phyloP scores from a whole-genome alignment of 2,113 vertebrate species.

The Amazona guildingii region DNA sequence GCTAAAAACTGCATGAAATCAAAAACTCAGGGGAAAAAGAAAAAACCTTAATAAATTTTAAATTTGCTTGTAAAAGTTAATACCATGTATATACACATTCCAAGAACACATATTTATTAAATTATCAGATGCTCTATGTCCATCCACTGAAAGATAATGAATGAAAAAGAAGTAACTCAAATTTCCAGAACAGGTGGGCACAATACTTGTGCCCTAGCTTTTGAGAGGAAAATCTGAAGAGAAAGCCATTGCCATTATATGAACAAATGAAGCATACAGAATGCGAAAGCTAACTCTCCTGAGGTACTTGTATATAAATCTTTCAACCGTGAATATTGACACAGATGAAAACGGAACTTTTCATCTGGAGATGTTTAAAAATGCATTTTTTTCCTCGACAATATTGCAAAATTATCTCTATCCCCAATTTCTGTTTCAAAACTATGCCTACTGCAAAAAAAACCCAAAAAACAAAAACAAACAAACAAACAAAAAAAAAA shows the following conservation, averaged over 20 bases:
- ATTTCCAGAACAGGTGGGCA: neutral
- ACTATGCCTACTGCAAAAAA: neutral
- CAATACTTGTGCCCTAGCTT: neutral
- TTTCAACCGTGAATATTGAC: neutral
- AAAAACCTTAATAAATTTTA: neutral
- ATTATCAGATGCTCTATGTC: neutral
- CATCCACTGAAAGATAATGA: neutral
- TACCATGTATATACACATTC: neutral
- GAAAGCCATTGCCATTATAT: neutral
- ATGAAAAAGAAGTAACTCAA: neutral
- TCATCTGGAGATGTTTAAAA: neutral
- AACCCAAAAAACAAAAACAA: accelerated
- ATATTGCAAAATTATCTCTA: neutral
- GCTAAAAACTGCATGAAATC: neutral
- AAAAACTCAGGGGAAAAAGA: neutral
- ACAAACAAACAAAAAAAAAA: too few relatives aligned
- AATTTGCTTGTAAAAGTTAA: neutral
- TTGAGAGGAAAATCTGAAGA: neutral
- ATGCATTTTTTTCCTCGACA: neutral
- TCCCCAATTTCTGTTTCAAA: neutral
- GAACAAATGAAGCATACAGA: neutral
- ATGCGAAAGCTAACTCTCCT: neutral
- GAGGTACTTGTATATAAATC: neutral
- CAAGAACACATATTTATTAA: neutral
- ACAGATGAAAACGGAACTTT: neutral